Conservation (phyloP, 2,797 vertebrate genomes). For the Anguilla anguilla region DNA sequence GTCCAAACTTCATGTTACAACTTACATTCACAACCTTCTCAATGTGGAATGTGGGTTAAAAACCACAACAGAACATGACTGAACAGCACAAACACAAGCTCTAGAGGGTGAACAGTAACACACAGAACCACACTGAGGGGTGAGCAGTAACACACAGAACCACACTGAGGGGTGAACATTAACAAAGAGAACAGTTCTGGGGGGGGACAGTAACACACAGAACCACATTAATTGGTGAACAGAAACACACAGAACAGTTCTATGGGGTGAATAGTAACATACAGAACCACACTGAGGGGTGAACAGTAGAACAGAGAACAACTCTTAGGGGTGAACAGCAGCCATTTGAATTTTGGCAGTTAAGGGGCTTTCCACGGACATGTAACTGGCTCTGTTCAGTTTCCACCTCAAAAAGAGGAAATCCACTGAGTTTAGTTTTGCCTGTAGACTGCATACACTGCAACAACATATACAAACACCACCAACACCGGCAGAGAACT, state of each 20-base stretch:
- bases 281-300: not conserved
- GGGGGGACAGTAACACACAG: not conserved
- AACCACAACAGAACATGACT: not conserved
- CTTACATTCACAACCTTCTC: not conserved
- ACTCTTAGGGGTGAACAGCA: slow-evolving; percentile 31
- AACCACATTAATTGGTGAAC: too few relatives aligned
- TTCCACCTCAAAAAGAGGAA: slow-evolving; percentile 60
- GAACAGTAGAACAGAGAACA: not conserved
- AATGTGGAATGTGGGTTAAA: not conserved
- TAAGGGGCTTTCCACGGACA: slow-evolving; percentile 56
- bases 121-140: slow-evolving; percentile 33
- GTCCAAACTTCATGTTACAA: not conserved
- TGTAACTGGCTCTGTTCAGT: slow-evolving; percentile 41
- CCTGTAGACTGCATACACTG: not conserved
- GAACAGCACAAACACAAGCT: not conserved
- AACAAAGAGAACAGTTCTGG: not conserved
- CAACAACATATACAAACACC: not conserved
- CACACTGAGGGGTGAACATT: not conserved
- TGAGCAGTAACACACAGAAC: slow-evolving; percentile 17
- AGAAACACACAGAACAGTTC: not conserved
- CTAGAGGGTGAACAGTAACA: slow-evolving; percentile 23
- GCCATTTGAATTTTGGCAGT: slow-evolving; percentile 42
- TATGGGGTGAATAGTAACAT: not conserved
- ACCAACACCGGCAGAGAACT: not conserved
- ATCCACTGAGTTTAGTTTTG: slow-evolving; percentile 29